Evolutionary conservation across 2,113 vertebrate genomes (phyloP).

Genomic region (Oreocharis arfaki): DNA sequence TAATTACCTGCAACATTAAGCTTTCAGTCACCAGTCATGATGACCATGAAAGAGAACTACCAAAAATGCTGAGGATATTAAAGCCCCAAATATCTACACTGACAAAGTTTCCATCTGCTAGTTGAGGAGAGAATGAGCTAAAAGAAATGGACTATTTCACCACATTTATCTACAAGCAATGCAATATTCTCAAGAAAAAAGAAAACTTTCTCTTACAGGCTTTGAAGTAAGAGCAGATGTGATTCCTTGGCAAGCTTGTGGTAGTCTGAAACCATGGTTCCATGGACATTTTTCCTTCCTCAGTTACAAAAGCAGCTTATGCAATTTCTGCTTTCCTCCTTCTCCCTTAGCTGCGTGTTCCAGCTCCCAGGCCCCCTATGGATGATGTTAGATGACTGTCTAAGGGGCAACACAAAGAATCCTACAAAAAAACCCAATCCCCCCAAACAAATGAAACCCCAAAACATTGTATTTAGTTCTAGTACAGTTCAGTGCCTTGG

Average conservation of each 20-base stretch:
- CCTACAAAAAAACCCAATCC: background rate
- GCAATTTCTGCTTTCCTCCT: background rate
- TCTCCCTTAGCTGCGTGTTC: background rate
- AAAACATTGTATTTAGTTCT: background rate
- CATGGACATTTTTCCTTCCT: background rate
- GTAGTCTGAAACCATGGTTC: background rate
- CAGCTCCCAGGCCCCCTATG: background rate
- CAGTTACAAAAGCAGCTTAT: background rate
- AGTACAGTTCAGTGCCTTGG: background rate
- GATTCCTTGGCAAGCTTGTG: constrained; percentile 21
- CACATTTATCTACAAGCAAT: background rate
- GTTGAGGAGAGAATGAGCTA: background rate
- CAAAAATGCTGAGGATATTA: background rate
- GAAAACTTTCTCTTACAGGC: background rate
- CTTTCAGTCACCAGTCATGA: background rate
- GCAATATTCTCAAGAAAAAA: background rate
- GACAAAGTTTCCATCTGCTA: background rate
- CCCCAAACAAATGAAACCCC: background rate
- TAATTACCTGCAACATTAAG: background rate
- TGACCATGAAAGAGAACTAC: background rate
- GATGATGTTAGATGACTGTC: background rate
- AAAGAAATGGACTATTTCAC: background rate
- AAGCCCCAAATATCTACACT: background rate
- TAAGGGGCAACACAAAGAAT: background rate
- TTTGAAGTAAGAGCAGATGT: constrained; percentile 42